Evolutionary conservation across 1,140 invertebrate genomes (phyloP), one percentile per base, ranked within the genome.

Genomic region (Galendromus occidentalis): DNA sequence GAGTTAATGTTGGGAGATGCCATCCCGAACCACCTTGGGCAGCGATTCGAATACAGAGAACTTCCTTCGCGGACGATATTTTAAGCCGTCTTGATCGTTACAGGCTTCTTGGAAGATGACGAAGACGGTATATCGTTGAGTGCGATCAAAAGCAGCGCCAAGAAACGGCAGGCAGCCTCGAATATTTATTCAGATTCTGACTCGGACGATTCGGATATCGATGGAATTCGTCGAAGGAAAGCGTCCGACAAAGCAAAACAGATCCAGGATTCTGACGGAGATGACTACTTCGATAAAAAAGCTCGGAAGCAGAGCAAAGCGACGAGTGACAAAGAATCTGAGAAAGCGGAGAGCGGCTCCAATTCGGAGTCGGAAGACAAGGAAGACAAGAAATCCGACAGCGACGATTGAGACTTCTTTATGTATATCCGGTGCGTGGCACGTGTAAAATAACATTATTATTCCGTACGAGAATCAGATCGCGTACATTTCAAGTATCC

Each of bases 101-200:
- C 71, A 67, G 86, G 88, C 66, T 86, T 89, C 69, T 88, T 87
- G 64, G 90, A 87, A 12, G 89, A 91, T 66, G 88, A 92, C 71
- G 89, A 92, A 71, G 87, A 86, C 67, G 86, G 83, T 14, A 91
- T 95, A 70, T 94, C 91, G 7, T 76, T 97, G 1, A 83, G 86
- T 67, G 91, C 91, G 39, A 95, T 96, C 71, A 96, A 97, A 76
- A 94, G 89, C 76, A 86, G 89, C 73, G 93, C 90, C 75, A 96
- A 96, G 74, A 82, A 81, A 67, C 78, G 79, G 68, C 69, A 66
- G 29, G 64, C 66, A 45, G 66, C 69, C 67, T 59, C 66, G 71
- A 68, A 71, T 25, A 59, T 59, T 25, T 59, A 59, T 33, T 59
- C 51, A 14, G 51, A 59, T 25, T 59, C 51, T 17, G 51, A 59